Conservation (phyloP, 1,140 invertebrate genomes). For the Drosophila nannoptera region DNA sequence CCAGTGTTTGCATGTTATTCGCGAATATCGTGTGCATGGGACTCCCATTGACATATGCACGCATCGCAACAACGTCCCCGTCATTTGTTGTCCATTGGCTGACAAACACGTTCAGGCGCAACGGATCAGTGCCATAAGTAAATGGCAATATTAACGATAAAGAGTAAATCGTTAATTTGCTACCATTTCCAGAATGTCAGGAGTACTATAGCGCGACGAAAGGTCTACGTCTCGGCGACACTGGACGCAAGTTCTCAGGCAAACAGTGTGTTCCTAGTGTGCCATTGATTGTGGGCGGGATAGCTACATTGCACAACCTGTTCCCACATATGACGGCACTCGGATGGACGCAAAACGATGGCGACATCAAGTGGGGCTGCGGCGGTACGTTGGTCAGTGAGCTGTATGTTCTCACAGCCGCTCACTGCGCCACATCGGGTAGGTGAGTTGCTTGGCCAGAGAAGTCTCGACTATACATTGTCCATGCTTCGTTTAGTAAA, state of each 20-base stretch:
- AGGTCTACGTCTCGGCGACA: slow-evolving; percentile 49
- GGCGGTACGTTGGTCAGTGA: slow-evolving; percentile 80
- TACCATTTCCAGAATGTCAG: slow-evolving; percentile 65
- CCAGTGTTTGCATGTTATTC: slow-evolving; percentile 72
- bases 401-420: slow-evolving; percentile 81
- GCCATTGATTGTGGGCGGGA: slow-evolving; percentile 81
- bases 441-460: slow-evolving; percentile 56
- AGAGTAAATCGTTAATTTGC: background rate
- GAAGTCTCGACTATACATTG: slow-evolving; percentile 11
- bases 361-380: slow-evolving; percentile 78
- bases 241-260: slow-evolving; percentile 54
- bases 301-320: slow-evolving; percentile 79
- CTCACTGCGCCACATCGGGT: slow-evolving; percentile 80
- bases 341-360: slow-evolving; percentile 66
- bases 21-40: slow-evolving; percentile 71
- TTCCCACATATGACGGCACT: slow-evolving; percentile 82
- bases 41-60: slow-evolving; percentile 71
- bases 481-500: slow-evolving; percentile 46
- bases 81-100: slow-evolving; percentile 73
- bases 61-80: slow-evolving; percentile 66
- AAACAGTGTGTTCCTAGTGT: slow-evolving; percentile 75
- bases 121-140: slow-evolving; percentile 70
- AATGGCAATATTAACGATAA: background rate
- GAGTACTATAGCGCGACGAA: slow-evolving; percentile 61
- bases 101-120: slow-evolving; percentile 67